Evolutionary conservation across 2,113 vertebrate genomes (phyloP).

Genomic region (Synchiropus splendidus): DNA sequence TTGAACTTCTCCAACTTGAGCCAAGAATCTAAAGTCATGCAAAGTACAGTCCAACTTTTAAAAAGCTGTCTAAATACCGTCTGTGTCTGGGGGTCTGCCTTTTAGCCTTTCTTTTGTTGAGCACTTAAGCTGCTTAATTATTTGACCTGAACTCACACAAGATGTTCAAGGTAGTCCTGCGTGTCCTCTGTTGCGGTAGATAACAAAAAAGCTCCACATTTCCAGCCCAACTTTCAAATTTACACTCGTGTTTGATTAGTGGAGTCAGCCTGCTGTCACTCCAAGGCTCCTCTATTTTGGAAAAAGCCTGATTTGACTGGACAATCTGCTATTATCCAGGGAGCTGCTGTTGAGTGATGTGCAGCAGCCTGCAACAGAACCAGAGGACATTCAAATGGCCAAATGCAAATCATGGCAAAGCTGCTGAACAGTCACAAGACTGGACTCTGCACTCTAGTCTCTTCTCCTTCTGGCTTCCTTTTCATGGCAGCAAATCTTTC

Average conservation of each 20-base stretch:
- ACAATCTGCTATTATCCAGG: conserved; percentile 31
- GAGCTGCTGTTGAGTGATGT: conserved; percentile 44
- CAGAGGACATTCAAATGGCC: conserved; percentile 50
- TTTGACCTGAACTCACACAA: conserved; percentile 59
- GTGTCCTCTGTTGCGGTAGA: conserved; percentile 47
- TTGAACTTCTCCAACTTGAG: conserved; percentile 1
- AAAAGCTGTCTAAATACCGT: conserved; percentile 40
- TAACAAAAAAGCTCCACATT: conserved; percentile 40
- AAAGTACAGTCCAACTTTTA: conserved; percentile 29
- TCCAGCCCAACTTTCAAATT: conserved; percentile 17
- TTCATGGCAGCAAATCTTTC: conserved; percentile 38
- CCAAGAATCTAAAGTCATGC: conserved; percentile 15
- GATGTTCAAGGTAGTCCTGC: conserved; percentile 53
- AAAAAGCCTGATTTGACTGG: conserved; percentile 16
- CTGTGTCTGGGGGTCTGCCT: conserved; percentile 49
- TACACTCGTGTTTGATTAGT: conserved; percentile 1
- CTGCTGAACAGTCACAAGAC: conserved; percentile 47
- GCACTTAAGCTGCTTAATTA: conserved; percentile 62
- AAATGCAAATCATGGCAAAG: conserved; percentile 48
- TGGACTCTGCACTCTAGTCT: conserved; percentile 45
- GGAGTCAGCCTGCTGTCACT: conserved; percentile 1
- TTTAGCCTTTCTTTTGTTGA: conserved; percentile 53
- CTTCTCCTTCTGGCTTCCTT: conserved; percentile 21
- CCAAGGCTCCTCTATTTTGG: conserved; percentile 11
- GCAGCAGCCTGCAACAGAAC: conserved; percentile 35